Evolutionary conservation across 2,113 vertebrate species (phyloP).

Genomic region (Zosterops hypoxanthus): DNA sequence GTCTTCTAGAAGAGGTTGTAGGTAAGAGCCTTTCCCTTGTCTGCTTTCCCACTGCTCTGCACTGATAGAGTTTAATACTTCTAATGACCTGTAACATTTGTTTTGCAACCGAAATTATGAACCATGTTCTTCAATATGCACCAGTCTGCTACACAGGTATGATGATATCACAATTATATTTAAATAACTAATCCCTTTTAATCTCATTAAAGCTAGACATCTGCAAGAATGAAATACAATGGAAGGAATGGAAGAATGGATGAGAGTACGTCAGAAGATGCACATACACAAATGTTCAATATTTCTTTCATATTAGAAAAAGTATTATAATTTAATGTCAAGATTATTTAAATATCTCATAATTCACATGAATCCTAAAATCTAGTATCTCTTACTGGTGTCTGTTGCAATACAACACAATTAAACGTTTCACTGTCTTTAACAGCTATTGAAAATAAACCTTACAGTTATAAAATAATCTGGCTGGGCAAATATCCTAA

Average conservation of each 20-base stretch:
- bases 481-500: not conserved
- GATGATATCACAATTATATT: constrained; percentile 17
- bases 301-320: not conserved
- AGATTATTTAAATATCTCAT: not conserved
- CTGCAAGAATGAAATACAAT: constrained; percentile 38
- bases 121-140: not conserved
- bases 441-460: not conserved
- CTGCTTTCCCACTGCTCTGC: not conserved
- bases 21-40: not conserved
- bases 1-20: not conserved
- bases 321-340: not conserved
- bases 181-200: constrained; percentile 12
- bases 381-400: not conserved
- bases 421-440: not conserved
- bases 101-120: not conserved
- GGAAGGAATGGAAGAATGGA: not conserved
- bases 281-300: not conserved
- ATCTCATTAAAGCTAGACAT: constrained; percentile 21
- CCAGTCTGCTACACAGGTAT: not conserved
- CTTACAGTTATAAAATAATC: not conserved
- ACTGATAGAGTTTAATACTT: not conserved
- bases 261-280: not conserved
- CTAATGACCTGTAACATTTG: not conserved
- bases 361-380: not conserved
- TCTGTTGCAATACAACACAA: not conserved